Conservation (phyloP, 2,113 vertebrate genomes). For the Megaceryle torquata region DNA sequence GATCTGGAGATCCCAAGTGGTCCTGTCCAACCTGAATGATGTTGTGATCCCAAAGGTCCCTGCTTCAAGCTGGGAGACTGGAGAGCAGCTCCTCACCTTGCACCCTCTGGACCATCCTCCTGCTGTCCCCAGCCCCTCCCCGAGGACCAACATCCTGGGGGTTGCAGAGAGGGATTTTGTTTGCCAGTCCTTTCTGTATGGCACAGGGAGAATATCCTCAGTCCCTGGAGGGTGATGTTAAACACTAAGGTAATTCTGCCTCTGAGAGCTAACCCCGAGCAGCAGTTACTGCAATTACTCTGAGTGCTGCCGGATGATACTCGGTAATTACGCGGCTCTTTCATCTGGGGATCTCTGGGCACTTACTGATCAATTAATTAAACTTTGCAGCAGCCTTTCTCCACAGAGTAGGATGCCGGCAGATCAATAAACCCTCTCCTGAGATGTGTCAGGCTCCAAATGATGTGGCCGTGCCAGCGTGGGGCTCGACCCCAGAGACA, state of each 20-base stretch:
- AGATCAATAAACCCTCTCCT: background rate
- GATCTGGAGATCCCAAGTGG: background rate
- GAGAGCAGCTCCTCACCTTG: background rate
- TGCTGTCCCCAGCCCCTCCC: fast-evolving
- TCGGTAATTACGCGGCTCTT: background rate
- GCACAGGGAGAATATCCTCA: background rate
- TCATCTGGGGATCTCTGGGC: conserved; percentile 32
- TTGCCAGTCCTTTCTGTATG: background rate
- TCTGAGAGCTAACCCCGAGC: background rate
- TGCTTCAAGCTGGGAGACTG: fast-evolving
- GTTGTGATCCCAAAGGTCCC: background rate
- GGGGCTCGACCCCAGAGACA: fast-evolving
- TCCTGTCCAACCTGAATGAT: background rate
- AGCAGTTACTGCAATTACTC: background rate
- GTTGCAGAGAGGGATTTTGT: background rate
- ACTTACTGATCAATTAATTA: conserved; percentile 52
- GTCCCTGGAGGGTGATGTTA: background rate
- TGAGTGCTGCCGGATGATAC: conserved; percentile 3
- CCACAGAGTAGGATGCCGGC: background rate
- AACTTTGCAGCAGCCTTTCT: background rate
- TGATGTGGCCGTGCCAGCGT: fast-evolving
- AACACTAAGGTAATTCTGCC: background rate
- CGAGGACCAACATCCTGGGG: background rate
- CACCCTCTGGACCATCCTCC: background rate
- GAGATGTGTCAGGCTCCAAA: fast-evolving